These are phyloP conservation scores for Periparus ater DNA, from an alignment of 2,797 vertebrate species.

Conservation along the genomic window DNA sequence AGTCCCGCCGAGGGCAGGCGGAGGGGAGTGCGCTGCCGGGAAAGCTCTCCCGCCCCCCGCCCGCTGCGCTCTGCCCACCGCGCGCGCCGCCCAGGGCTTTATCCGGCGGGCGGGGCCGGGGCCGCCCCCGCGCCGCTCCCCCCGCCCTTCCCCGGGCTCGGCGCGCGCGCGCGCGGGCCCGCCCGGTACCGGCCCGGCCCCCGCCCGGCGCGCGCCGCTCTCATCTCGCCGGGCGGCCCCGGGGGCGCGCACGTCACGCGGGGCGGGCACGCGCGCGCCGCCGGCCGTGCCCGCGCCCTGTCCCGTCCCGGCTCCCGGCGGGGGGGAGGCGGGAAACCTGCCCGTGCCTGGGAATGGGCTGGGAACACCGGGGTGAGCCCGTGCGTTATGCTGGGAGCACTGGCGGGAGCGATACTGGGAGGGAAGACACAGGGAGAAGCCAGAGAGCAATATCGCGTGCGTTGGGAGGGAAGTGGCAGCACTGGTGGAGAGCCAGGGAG, in stretches of 20 bases:
- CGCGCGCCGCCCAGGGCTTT: not conserved
- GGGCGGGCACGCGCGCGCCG: not conserved
- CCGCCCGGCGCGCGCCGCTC: not conserved
- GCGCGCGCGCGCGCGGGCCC: not conserved
- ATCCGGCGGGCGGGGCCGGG: not conserved
- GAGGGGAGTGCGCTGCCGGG: fast-evolving
- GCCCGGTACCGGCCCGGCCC: not conserved
- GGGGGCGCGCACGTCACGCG: not conserved
- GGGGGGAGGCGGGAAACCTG: not conserved
- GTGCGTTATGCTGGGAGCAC: not conserved
- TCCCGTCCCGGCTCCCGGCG: not conserved
- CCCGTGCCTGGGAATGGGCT: not conserved
- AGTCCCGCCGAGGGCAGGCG: not conserved
- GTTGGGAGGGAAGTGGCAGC: not conserved
- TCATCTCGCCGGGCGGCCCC: not conserved
- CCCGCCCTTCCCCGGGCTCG: not conserved
- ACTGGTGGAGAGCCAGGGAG: not conserved
- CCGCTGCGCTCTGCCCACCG: not conserved
- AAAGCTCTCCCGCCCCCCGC: not conserved
- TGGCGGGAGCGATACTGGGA: not conserved
- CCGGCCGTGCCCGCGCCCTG: not conserved
- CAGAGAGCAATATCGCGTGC: not conserved
- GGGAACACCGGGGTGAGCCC: not conserved
- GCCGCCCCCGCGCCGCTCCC: not conserved
- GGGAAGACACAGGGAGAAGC: not conserved